Evolutionary conservation across 2,113 vertebrate species (phyloP).

Genomic region (Coryphaenoides rupestris): DNA sequence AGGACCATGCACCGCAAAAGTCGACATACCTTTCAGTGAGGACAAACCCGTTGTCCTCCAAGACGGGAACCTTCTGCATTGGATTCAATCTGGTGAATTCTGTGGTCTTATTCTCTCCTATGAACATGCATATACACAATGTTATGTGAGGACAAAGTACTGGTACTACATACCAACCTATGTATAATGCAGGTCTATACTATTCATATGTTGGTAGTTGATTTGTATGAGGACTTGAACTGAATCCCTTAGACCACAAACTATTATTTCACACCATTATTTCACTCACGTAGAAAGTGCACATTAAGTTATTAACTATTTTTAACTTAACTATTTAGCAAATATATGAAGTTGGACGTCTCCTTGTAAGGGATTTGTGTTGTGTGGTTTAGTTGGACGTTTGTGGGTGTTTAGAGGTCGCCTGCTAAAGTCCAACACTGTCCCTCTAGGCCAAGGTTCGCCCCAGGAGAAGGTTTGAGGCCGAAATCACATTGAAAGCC

Average conservation of each 20-base stretch:
- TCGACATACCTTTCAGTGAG: conserved; percentile 71
- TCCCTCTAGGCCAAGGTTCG: conserved; percentile 32
- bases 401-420: background rate
- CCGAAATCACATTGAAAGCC: background rate
- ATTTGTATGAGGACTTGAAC: too few relatives aligned
- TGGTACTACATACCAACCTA: too few relatives aligned
- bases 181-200: background rate
- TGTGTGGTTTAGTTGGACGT: too few relatives aligned
- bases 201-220: background rate
- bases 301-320: too few relatives aligned
- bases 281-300: too few relatives aligned
- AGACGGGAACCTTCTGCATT: conserved; percentile 72
- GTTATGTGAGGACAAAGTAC: background rate
- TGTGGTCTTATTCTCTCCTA: conserved; percentile 62
- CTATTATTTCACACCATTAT: too few relatives aligned
- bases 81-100: conserved; percentile 70
- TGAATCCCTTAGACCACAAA: too few relatives aligned
- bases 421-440: too few relatives aligned
- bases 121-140: background rate
- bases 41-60: conserved; percentile 65
- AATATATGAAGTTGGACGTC: too few relatives aligned
- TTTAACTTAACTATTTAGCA: too few relatives aligned
- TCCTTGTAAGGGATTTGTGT: too few relatives aligned
- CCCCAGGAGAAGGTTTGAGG: background rate
- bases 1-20: background rate